Evolutionary conservation across 2,113 vertebrate species (phyloP).

Genomic region (Apteryx owenii): DNA sequence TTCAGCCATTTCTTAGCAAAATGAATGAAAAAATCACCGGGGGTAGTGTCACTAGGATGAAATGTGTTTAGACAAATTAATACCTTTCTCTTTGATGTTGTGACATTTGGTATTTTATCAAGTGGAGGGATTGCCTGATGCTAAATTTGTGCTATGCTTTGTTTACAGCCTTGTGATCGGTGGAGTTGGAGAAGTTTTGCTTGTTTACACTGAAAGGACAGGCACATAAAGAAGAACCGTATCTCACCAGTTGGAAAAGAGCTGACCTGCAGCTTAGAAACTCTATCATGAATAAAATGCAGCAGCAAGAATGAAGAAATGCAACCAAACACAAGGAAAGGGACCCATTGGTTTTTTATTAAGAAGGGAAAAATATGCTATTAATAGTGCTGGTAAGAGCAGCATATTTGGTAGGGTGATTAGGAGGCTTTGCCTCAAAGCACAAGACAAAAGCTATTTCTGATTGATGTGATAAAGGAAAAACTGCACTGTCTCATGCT

Average conservation of each 20-base stretch:
- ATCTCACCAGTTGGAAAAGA: neutral
- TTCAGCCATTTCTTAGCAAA: neutral
- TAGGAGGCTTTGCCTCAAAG: slow-evolving; percentile 23
- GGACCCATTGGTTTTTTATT: neutral
- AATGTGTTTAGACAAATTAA: neutral
- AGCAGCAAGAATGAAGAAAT: neutral
- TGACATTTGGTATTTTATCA: neutral
- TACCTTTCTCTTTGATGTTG: neutral
- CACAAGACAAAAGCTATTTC: slow-evolving; percentile 11
- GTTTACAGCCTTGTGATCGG: slow-evolving; percentile 85
- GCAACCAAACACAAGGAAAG: slow-evolving; percentile 7
- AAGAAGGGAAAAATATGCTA: neutral
- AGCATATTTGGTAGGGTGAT: neutral
- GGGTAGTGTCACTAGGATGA: neutral
- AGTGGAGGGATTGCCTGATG: neutral
- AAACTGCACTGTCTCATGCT: neutral
- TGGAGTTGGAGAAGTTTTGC: slow-evolving; percentile 85
- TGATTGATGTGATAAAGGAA: slow-evolving; percentile 25
- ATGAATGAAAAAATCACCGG: neutral
- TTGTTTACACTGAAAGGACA: slow-evolving; percentile 82
- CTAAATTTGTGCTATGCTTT: slow-evolving; percentile 40
- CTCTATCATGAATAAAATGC: neutral
- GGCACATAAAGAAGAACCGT: slow-evolving; percentile 58
- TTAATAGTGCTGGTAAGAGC: slow-evolving; percentile 11
- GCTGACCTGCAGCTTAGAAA: neutral